These are phyloP conservation scores for Phataginus tetradactyla DNA, from an alignment of 2,797 vertebrate species.

Conservation along the genomic window DNA sequence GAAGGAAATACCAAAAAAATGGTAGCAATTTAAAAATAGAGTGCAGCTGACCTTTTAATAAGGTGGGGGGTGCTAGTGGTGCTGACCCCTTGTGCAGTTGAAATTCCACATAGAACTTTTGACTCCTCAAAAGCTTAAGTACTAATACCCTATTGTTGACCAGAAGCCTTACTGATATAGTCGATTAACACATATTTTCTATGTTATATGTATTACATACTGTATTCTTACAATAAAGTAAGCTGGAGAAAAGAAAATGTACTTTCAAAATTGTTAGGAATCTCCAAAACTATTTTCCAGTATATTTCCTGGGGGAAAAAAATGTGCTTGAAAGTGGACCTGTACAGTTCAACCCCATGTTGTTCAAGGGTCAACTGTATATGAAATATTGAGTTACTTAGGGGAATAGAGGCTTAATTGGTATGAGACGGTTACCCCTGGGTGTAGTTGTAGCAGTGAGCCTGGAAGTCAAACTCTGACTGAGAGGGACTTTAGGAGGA, in stretches of 20 bases:
- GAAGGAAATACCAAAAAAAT: constrained; percentile 46
- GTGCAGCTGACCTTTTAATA: too few relatives aligned
- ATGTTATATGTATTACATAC: too few relatives aligned
- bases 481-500: constrained; percentile 39
- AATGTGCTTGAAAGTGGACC: not conserved
- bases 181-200: too few relatives aligned
- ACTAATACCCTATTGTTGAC: too few relatives aligned
- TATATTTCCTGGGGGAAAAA: not conserved
- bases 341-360: not conserved
- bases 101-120: too few relatives aligned
- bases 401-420: not conserved
- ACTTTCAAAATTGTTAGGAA: not conserved
- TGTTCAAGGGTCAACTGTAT: not conserved
- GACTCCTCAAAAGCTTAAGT: too few relatives aligned
- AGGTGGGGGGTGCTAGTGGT: too few relatives aligned
- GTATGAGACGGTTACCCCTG: not conserved
- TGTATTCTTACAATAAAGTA: too few relatives aligned
- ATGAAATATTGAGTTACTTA: not conserved
- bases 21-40: not conserved
- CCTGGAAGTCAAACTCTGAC: not conserved
- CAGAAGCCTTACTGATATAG: too few relatives aligned
- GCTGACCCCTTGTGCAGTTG: too few relatives aligned
- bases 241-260: too few relatives aligned
- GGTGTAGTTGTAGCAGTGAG: not conserved
- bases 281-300: not conserved